Evolutionary conservation across 2,888 invertebrate species (phyloP), one percentile per base, ranked within the genome.

Genomic region (Marasmarcha lunaedactyla): DNA sequence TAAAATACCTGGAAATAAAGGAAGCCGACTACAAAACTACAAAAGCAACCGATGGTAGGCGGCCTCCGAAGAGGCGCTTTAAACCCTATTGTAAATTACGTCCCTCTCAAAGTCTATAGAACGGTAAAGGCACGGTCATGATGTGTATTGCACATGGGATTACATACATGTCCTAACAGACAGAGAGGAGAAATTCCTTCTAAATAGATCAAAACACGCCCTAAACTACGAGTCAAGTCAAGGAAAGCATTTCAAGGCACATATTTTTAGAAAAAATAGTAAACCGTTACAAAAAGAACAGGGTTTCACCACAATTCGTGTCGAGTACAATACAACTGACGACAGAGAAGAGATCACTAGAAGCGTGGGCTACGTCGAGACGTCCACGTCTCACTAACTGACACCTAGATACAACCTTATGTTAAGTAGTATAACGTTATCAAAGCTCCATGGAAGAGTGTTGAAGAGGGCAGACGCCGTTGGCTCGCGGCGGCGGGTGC

Each of bases 61-160:
- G 55, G 58, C 56, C 61, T 62, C 59, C 60, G 57, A 55, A 50
- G 48, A 71, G 71, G 67, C 68, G 63, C 72, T 65, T 67, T 63
- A 68, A 73, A 76, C 67, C 69, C 76, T 79, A 81, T 79, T 77
- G 81, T 73, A 76, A 79, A 78, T 83, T 83, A 81, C 81, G 81
- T 83, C 81, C 81, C 81, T 72, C 71, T 73, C 77, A 71, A 72
- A 81, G 81, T 83, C 81, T 83, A 77, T 78, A 79, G 77, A 79
- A 78, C 72, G 72, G 81, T 78, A 72, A 83, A 81, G 83, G 83
- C 83, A 83, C 81, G 81, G 78, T 81, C 62, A 77, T 81, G 81
- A 83, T 83, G 81, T 79, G 79, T 79, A 74, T 76, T 78, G 81
- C 81, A 77, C 78, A 78, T 76, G 71, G 74, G 71, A 71, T 63